Conservation (phyloP, 1,140 invertebrate genomes). For the Macrocentrus cingulum region DNA sequence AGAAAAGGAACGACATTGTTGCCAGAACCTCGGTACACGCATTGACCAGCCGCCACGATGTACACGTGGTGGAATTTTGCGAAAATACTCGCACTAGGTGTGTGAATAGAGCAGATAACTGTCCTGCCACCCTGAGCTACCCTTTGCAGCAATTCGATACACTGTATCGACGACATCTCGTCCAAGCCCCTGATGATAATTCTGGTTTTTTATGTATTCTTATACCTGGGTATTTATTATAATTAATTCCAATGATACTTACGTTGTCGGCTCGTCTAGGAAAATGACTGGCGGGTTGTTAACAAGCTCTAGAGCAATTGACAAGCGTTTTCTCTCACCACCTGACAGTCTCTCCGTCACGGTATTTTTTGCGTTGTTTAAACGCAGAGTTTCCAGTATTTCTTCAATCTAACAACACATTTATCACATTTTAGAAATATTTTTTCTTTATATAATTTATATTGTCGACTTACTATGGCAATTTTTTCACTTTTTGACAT, state of each 20-base stretch:
- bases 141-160: slow-evolving; percentile 72
- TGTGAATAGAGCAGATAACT: slow-evolving; percentile 89
- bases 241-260: slow-evolving; percentile 45
- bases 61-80: slow-evolving; percentile 78
- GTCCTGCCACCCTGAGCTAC: slow-evolving; percentile 81
- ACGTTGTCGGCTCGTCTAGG: slow-evolving; percentile 83
- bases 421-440: too few relatives aligned
- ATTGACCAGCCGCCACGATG: slow-evolving; percentile 72
- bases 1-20: slow-evolving; percentile 72
- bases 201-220: background rate
- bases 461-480: slow-evolving; percentile 67
- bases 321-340: slow-evolving; percentile 88
- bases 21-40: slow-evolving; percentile 72
- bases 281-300: slow-evolving; percentile 94
- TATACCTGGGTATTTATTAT: background rate
- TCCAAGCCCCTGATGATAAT: slow-evolving; percentile 69
- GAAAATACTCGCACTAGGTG: slow-evolving; percentile 81
- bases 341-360: slow-evolving; percentile 77
- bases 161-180: slow-evolving; percentile 75
- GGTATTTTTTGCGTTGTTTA: slow-evolving; percentile 69
- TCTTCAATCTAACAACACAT: slow-evolving; percentile 66
- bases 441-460: too few relatives aligned
- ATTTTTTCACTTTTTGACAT: slow-evolving; percentile 67
- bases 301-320: slow-evolving; percentile 88
- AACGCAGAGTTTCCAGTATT: slow-evolving; percentile 68